Base-by-base conservation (phyloP, 2,113 vertebrate genomes). In the Macquaria ambigua region DNA sequence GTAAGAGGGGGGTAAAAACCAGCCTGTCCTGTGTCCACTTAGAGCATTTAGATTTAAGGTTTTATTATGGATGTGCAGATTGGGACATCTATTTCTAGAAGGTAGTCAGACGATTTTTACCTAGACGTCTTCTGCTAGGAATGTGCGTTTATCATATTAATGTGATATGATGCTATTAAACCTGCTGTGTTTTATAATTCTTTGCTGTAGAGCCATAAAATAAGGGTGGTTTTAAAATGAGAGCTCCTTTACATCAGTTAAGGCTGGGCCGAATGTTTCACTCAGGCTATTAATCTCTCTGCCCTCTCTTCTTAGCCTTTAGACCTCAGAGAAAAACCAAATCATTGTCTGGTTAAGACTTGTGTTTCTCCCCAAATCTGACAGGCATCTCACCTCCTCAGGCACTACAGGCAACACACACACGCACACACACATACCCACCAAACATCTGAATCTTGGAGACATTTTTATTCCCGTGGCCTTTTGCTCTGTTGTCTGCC, bases 1-100 rank as follows among this genome's bases (percentile, higher is more conserved):
- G 98, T 99, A 91, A 98, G 96, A 96, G 93, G 88, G 68, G 90
- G 52, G 20, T 77, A 83, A 91, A 92, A 92, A 90, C 3, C 31
- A 56, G 34, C 6, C 12, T 66, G 31, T 28, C 25, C 53, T 48
- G 5, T 11, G 15, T 77, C 31, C 16, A 77, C 53, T 77, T 68
- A 72, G 20, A 64, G 56, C 39, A 10, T 16, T 25, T 37, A 21
- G 20, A 67, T 82, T 79, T 64, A 48, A 71, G 21, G 5, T 39
- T 37, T 31, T 55, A 25, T 52, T 59, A 70, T 70, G 39, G 43
- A 39, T 72, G 64, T 61, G 46, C 34, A 56, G n/a, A 66, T 34
- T 50, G n/a, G 25, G 25, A 43, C 39, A 4, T 72, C 18, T 48
- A 20, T 64, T 76, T 25, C 50, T 8, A 7, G 46, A 53, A 16